Percentiles rank a stretch among this genome's conserved stretches.
These are phyloP conservation scores for Pristionchus japonicus DNA, from an alignment of 2,888 invertebrate genomes.

Conservation along the genomic window DNA sequence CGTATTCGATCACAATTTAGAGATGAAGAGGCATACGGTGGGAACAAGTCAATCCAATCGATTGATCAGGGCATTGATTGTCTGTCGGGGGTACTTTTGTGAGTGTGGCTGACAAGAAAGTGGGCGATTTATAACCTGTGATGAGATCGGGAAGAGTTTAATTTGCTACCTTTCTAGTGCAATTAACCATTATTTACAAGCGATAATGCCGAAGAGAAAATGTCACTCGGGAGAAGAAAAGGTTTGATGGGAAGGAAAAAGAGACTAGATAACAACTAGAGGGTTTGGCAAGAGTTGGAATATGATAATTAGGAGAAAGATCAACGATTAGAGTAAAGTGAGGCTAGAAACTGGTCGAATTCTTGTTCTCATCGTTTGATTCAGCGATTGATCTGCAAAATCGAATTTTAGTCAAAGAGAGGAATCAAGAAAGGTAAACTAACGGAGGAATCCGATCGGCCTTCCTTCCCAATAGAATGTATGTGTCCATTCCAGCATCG, in stretches of 20 bases:
- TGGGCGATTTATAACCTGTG: neutral
- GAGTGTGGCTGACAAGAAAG: slow-evolving; percentile 21
- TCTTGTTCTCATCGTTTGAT: slow-evolving; percentile 30
- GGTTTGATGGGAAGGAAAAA: neutral
- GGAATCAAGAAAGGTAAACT: neutral
- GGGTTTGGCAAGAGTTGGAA: slow-evolving; percentile 16
- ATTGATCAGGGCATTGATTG: slow-evolving; percentile 14
- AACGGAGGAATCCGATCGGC: slow-evolving; percentile 59
- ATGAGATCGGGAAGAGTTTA: slow-evolving; percentile 23
- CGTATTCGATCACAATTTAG: slow-evolving; percentile 26
- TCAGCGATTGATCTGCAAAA: neutral
- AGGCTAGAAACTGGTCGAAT: neutral
- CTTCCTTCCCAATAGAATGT: slow-evolving; percentile 68
- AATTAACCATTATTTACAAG: slow-evolving; percentile 29
- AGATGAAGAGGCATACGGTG: slow-evolving; percentile 10
- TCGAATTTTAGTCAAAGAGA: neutral
- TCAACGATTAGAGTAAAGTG: neutral
- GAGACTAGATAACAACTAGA: neutral
- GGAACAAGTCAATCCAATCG: neutral
- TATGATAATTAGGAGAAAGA: slow-evolving; percentile 4
- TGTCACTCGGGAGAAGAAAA: neutral
- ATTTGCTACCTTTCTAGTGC: slow-evolving; percentile 6
- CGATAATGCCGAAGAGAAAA: slow-evolving; percentile 10
- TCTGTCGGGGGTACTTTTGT: neutral
- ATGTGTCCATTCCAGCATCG: slow-evolving; percentile 75